Evolutionary conservation across 2,797 vertebrate genomes (phyloP).

Genomic region (Spheniscus humboldti): DNA sequence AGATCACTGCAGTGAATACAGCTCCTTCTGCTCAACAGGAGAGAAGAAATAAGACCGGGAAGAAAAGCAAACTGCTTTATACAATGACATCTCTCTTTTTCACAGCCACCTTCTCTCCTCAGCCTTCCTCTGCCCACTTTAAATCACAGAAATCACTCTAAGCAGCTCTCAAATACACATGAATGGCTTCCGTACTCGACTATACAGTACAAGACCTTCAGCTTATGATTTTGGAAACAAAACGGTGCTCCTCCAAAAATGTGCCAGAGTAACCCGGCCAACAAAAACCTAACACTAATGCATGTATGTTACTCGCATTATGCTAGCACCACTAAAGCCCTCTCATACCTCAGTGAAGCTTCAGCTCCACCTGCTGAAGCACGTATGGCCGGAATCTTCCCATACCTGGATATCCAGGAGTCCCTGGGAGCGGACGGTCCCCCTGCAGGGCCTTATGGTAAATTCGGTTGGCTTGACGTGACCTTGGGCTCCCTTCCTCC

Average conservation of each 20-base stretch:
- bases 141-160: background rate
- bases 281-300: background rate
- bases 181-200: background rate
- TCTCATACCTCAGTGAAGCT: background rate
- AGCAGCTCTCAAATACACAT: background rate
- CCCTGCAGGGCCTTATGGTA: slow-evolving; percentile 71
- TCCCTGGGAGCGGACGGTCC: slow-evolving; percentile 72
- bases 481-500: slow-evolving; percentile 40
- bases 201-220: background rate
- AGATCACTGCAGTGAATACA: background rate
- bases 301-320: background rate
- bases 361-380: background rate
- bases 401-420: slow-evolving; percentile 77
- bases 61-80: background rate
- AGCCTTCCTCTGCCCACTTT: background rate
- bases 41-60: background rate
- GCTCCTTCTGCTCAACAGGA: background rate
- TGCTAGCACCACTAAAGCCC: background rate
- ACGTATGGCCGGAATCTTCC: fast-evolving
- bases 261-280: background rate
- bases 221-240: background rate
- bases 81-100: background rate
- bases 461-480: slow-evolving; percentile 77
- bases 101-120: background rate
- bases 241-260: background rate